These are phyloP conservation scores for Thinocorus orbignyianus DNA, from an alignment of 2,113 vertebrate species.

Conservation along the genomic window DNA sequence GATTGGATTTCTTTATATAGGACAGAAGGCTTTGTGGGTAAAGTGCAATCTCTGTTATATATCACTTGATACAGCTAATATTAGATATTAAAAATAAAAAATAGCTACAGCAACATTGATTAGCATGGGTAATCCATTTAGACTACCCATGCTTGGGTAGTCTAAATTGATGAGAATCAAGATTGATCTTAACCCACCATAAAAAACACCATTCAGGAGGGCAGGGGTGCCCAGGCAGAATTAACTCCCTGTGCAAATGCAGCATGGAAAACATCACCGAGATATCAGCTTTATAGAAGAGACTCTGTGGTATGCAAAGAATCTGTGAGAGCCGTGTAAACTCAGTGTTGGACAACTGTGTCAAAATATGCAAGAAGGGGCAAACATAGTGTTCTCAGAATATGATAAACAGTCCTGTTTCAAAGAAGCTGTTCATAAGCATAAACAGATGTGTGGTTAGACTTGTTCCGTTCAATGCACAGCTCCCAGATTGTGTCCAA, in stretches of 20 bases:
- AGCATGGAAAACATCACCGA: neutral
- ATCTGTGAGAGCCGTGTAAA: fast-evolving
- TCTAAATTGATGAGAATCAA: neutral
- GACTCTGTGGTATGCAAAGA: neutral
- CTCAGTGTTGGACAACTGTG: neutral
- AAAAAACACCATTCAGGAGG: neutral
- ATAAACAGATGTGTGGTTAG: neutral
- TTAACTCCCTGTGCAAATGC: neutral
- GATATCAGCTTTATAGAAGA: neutral
- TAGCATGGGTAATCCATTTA: neutral
- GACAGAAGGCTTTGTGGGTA: neutral
- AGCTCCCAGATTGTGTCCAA: neutral
- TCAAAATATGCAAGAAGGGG: neutral
- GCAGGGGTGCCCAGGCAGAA: neutral
- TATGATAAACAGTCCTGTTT: neutral
- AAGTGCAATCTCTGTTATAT: neutral
- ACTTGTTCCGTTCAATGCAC: fast-evolving
- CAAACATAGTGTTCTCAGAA: neutral
- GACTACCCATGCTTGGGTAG: neutral
- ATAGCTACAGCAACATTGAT: neutral
- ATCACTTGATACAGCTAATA: neutral
- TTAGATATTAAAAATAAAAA: neutral
- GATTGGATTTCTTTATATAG: neutral
- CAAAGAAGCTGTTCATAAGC: neutral
- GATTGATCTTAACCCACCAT: neutral